A percentile compares a stretch with the other conserved stretches of the same genome.
Conservation (phyloP, 1,140 invertebrate species). For the Euwallacea fornicatus region DNA sequence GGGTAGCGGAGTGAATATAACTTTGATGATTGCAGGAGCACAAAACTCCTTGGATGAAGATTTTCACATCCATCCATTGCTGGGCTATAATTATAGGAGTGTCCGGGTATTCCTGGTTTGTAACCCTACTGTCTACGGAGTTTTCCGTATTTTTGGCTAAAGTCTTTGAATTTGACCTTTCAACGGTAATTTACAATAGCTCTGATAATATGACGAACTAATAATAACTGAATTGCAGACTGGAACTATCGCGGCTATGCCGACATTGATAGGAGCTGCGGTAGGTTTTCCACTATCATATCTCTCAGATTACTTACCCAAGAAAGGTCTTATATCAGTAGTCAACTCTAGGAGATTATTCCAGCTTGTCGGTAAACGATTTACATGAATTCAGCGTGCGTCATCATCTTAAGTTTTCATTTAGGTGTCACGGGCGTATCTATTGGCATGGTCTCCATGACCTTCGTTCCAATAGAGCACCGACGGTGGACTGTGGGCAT, state of each 20-base stretch:
- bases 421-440: neutral
- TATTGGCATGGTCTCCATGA: neutral
- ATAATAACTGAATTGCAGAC: neutral
- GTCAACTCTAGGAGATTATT: constrained; percentile 14
- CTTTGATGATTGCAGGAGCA: neutral
- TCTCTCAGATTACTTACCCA: constrained; percentile 8
- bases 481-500: neutral
- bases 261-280: neutral
- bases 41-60: constrained; percentile 11
- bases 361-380: neutral
- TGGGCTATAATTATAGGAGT: constrained; percentile 14
- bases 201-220: neutral
- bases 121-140: constrained; percentile 6
- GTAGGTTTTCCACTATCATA: neutral
- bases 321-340: neutral
- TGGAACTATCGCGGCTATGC: constrained; percentile 4
- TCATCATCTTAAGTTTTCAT: neutral
- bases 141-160: constrained; percentile 4
- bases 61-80: neutral
- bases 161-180: constrained; percentile 1
- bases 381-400: neutral
- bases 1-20: neutral
- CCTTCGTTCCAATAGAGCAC: neutral
- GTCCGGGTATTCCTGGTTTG: constrained; percentile 1
- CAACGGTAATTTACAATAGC: neutral